These are phyloP conservation scores for Ariopsis seemanni DNA, from an alignment of 2,113 vertebrate species.

Conservation along the genomic window DNA sequence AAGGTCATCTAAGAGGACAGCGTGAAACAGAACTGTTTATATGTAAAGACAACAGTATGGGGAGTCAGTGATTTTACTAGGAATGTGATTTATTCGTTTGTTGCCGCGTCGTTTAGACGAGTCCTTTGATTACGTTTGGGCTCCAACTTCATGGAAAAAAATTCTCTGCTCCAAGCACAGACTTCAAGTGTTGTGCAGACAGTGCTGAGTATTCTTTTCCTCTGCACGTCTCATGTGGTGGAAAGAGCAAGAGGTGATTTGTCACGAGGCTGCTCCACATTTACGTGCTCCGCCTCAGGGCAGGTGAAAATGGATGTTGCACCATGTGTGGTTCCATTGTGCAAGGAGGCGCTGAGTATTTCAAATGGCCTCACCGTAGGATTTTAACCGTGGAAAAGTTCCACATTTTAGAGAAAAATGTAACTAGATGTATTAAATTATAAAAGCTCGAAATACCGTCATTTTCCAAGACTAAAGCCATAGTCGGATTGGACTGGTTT, in stretches of 20 bases:
- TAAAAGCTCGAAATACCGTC: background rate
- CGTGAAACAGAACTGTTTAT: background rate
- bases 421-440: background rate
- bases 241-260: constrained; percentile 23
- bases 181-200: background rate
- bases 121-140: constrained; percentile 16
- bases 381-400: background rate
- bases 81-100: constrained; percentile 7
- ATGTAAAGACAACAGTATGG: constrained; percentile 3
- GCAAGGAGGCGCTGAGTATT: background rate
- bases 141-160: background rate
- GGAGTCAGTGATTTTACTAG: background rate
- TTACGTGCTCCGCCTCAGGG: background rate
- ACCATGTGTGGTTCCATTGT: constrained; percentile 12
- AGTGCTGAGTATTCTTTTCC: constrained; percentile 19
- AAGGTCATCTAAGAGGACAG: background rate
- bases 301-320: constrained; percentile 27
- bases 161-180: background rate
- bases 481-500: too few relatives aligned
- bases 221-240: background rate
- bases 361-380: background rate
- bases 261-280: constrained; percentile 1
- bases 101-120: background rate
- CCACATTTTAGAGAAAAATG: background rate
- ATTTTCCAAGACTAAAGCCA: background rate